phyloP scores from a whole-genome alignment of 2,888 invertebrate genomes.

The Linyphia triangularis region DNA sequence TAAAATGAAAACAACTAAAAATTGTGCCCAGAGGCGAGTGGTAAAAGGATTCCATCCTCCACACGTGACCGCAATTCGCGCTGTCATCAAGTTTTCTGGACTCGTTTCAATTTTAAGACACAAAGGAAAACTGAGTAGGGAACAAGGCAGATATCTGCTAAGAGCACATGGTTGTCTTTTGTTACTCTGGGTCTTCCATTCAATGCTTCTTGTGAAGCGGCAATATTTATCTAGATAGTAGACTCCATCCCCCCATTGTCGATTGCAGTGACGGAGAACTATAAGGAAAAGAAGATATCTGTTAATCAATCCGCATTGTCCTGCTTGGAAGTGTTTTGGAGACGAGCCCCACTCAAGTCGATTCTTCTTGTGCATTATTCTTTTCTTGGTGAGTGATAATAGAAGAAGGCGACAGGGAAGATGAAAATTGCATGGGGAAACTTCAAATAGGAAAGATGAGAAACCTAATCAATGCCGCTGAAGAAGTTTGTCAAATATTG shows the following conservation, averaged over 20 bases:
- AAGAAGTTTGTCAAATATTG: too few relatives aligned
- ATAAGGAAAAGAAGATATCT: neutral
- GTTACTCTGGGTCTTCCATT: slow-evolving; percentile 9
- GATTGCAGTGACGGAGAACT: neutral
- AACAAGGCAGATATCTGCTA: slow-evolving; percentile 22
- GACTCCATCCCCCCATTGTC: neutral
- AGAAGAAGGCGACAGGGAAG: too few relatives aligned
- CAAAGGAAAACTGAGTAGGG: slow-evolving; percentile 35
- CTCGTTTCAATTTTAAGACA: slow-evolving; percentile 43
- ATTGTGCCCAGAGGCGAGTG: slow-evolving; percentile 40
- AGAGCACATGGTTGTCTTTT: slow-evolving; percentile 2
- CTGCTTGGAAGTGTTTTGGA: neutral
- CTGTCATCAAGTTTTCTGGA: slow-evolving; percentile 57
- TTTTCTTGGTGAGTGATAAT: neutral
- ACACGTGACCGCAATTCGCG: slow-evolving; percentile 69
- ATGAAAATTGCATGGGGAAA: neutral
- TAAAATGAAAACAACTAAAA: slow-evolving; percentile 7
- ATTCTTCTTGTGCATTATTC: neutral
- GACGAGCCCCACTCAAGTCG: too few relatives aligned
- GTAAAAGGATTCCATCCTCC: slow-evolving; percentile 41
- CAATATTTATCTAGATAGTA: neutral
- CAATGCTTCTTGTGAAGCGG: neutral
- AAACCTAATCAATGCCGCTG: too few relatives aligned
- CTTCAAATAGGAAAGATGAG: too few relatives aligned
- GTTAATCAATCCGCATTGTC: neutral